phyloP scores from a whole-genome alignment of 2,888 invertebrate genomes.

The Xestia rhomboidea region DNA sequence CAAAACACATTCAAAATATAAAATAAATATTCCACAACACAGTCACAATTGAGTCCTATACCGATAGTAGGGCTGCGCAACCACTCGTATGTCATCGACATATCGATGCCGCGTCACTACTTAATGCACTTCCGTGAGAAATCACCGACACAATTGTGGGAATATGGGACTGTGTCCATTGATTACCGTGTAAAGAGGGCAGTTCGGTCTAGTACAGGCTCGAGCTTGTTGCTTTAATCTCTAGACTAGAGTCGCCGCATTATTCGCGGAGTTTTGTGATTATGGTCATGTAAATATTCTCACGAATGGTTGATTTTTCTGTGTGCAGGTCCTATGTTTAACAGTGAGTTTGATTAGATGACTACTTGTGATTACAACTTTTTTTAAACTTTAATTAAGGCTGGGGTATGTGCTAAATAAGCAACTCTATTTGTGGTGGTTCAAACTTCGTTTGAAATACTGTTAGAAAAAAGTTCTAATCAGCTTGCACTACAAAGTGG shows the following conservation, averaged over 20 bases:
- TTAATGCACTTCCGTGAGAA: slow-evolving; percentile 75
- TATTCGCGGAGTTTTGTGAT: slow-evolving; percentile 20
- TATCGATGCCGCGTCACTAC: slow-evolving; percentile 60
- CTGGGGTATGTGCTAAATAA: too few species aligned
- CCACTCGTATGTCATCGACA: slow-evolving; percentile 61
- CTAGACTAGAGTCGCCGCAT: slow-evolving; percentile 23
- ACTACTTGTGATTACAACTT: neutral
- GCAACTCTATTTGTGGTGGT: too few species aligned
- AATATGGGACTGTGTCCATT: slow-evolving; percentile 61
- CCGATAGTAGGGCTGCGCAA: slow-evolving; percentile 52
- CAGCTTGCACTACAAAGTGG: too few species aligned
- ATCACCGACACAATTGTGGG: slow-evolving; percentile 68
- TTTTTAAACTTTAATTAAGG: neutral
- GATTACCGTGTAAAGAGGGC: slow-evolving; percentile 44
- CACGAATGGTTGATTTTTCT: neutral
- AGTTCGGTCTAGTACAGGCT: slow-evolving; percentile 20
- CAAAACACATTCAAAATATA: neutral
- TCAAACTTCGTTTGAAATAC: too few species aligned
- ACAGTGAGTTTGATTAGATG: neutral
- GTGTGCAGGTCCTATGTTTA: neutral
- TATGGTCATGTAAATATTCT: slow-evolving; percentile 22
- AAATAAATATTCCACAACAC: neutral
- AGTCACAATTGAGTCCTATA: slow-evolving; percentile 20
- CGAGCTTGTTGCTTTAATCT: slow-evolving; percentile 47
- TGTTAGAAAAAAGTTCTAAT: too few species aligned